phyloP scores from a whole-genome alignment of 2,888 invertebrate species.

The Pollenia labialis region DNA sequence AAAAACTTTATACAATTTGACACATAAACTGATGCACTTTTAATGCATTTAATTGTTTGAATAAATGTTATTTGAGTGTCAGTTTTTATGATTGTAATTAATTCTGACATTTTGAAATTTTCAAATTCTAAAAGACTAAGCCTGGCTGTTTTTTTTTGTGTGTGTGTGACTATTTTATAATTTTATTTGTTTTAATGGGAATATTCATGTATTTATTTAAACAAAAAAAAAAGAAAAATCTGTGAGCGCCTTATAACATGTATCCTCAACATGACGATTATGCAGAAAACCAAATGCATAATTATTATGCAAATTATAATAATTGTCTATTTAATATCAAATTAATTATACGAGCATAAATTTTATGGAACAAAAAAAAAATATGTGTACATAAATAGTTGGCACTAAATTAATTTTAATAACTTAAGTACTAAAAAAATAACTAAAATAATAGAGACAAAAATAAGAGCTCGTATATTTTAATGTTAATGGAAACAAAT shows the following conservation, averaged over 20 bases:
- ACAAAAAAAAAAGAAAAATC: not conserved
- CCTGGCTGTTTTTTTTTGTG: not conserved
- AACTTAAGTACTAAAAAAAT: constrained; percentile 30
- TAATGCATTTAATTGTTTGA: constrained; percentile 47
- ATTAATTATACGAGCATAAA: constrained; percentile 3
- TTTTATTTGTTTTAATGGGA: not conserved
- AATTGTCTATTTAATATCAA: constrained; percentile 42
- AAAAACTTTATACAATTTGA: not conserved
- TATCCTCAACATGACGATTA: constrained; percentile 29
- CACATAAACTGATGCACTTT: not conserved
- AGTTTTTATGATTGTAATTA: constrained; percentile 43
- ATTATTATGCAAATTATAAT: constrained; percentile 53
- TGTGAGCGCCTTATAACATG: not conserved
- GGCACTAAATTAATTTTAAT: constrained; percentile 40
- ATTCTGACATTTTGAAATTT: constrained; percentile 39
- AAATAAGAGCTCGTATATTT: not conserved
- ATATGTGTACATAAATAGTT: constrained; percentile 12
- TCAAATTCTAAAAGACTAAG: constrained; percentile 19
- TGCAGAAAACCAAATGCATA: constrained; percentile 8
- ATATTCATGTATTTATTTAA: not conserved
- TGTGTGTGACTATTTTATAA: not conserved
- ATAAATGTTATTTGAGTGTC: constrained; percentile 40
- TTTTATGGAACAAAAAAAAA: not conserved
- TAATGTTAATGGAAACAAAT: not conserved
- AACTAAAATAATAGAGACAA: not conserved